These are phyloP conservation scores for Cyphomyrmex costatus DNA, from an alignment of 1,140 invertebrate species.

Conservation along the genomic window DNA sequence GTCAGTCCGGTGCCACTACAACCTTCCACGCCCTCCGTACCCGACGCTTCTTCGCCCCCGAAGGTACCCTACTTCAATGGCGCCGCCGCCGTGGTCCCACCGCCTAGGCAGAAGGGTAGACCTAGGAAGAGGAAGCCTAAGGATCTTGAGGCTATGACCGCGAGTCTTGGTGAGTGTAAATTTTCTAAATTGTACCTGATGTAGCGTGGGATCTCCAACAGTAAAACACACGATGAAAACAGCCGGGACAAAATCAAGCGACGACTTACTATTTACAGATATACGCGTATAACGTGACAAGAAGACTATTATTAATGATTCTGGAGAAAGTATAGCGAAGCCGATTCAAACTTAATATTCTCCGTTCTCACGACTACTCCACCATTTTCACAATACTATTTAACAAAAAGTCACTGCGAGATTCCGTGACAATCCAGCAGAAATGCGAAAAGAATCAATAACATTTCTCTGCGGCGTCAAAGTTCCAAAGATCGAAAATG, in stretches of 20 bases:
- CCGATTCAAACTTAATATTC: too few relatives aligned
- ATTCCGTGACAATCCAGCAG: not conserved
- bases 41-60: conserved; percentile 82
- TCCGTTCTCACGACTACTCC: too few relatives aligned
- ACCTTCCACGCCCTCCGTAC: conserved; percentile 80
- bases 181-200: not conserved
- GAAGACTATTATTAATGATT: too few relatives aligned
- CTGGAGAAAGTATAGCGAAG: too few relatives aligned
- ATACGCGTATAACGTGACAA: too few relatives aligned
- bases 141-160: conserved; percentile 94
- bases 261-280: too few relatives aligned
- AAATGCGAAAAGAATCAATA: not conserved
- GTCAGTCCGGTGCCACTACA: conserved; percentile 84
- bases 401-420: too few relatives aligned
- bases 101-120: conserved; percentile 95
- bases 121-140: conserved; percentile 97
- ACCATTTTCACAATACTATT: too few relatives aligned
- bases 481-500: not conserved
- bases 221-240: too few relatives aligned
- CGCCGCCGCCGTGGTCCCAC: conserved; percentile 86
- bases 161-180: conserved; percentile 92
- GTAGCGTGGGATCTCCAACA: too few relatives aligned
- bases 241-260: too few relatives aligned
- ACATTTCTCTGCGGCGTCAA: not conserved
- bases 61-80: conserved; percentile 92